phyloP scores from a whole-genome alignment of 30 jellyfish, hydroid and myxozoan species.

The Turritopsis dohrnii region DNA sequence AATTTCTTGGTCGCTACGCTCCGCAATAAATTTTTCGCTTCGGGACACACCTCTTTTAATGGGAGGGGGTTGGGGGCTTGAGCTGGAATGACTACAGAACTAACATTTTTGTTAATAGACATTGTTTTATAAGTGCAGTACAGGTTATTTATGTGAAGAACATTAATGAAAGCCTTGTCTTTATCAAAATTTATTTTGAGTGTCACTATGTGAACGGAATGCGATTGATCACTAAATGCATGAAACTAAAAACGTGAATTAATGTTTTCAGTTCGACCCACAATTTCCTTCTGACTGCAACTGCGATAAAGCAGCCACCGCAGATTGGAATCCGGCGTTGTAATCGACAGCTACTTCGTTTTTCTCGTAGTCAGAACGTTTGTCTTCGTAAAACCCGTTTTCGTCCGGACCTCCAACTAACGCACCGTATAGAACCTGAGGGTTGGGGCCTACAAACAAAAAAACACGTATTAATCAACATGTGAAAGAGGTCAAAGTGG shows the following conservation, averaged over 20 bases:
- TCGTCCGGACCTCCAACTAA: conserved; percentile 65
- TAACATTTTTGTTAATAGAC: too few species aligned
- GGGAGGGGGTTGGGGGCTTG: too few species aligned
- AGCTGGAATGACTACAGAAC: too few species aligned
- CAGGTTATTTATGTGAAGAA: too few species aligned
- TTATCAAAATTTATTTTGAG: too few species aligned
- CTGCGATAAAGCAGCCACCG: conserved; percentile 47
- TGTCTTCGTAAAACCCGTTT: conserved; percentile 39
- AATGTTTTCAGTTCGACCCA: background rate
- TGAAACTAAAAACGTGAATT: background rate
- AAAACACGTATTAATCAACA: too few species aligned
- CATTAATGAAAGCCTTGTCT: too few species aligned
- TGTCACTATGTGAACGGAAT: background rate
- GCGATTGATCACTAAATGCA: background rate
- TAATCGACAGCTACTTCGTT: conserved; percentile 65
- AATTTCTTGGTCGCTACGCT: too few species aligned
- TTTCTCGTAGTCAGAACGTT: conserved; percentile 42
- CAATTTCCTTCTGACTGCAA: conserved; percentile 15
- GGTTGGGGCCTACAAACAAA: conserved; percentile 28
- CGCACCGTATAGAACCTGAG: conserved; percentile 69
- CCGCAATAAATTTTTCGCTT: too few species aligned
- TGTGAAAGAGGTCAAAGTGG: too few species aligned
- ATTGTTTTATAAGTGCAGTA: too few species aligned
- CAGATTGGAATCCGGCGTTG: conserved; percentile 78
- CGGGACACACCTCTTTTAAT: too few species aligned